phyloP scores from a whole-genome alignment of 1,140 invertebrate species.

The Asobara japonica region DNA sequence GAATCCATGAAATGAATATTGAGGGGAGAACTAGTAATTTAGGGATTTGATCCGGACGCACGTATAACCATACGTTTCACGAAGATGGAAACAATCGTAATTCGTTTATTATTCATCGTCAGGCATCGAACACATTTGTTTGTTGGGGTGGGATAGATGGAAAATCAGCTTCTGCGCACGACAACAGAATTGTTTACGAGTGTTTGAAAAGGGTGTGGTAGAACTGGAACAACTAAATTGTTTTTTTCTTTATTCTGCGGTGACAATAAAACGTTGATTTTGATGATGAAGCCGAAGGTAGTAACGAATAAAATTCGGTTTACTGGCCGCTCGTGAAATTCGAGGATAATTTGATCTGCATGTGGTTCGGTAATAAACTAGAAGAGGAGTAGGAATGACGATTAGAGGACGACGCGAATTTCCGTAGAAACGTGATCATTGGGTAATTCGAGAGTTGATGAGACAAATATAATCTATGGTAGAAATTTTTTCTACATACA shows the following conservation, averaged over 20 bases:
- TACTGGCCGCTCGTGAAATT: too few relatives aligned
- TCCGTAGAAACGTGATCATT: too few relatives aligned
- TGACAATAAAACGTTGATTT: background rate
- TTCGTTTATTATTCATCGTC: background rate
- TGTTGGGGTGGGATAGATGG: background rate
- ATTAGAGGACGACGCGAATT: too few relatives aligned
- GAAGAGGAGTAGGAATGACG: too few relatives aligned
- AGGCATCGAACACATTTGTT: background rate
- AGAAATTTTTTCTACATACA: too few relatives aligned
- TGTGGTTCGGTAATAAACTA: too few relatives aligned
- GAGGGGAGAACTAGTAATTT: background rate
- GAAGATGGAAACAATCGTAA: background rate
- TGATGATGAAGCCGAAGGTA: background rate
- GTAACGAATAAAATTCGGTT: too few relatives aligned
- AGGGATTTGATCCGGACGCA: background rate
- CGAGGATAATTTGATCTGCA: too few relatives aligned
- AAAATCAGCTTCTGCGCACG: background rate
- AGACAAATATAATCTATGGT: too few relatives aligned
- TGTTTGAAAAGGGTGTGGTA: background rate
- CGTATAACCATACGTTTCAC: background rate
- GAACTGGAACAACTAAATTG: background rate
- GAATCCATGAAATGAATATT: background rate
- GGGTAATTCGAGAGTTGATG: too few relatives aligned
- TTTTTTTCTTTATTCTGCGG: background rate
- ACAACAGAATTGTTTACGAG: background rate